Evolutionary conservation across 1,140 invertebrate genomes (phyloP), one percentile per base, ranked within the genome.

Genomic region (Drosophila repletoides): DNA sequence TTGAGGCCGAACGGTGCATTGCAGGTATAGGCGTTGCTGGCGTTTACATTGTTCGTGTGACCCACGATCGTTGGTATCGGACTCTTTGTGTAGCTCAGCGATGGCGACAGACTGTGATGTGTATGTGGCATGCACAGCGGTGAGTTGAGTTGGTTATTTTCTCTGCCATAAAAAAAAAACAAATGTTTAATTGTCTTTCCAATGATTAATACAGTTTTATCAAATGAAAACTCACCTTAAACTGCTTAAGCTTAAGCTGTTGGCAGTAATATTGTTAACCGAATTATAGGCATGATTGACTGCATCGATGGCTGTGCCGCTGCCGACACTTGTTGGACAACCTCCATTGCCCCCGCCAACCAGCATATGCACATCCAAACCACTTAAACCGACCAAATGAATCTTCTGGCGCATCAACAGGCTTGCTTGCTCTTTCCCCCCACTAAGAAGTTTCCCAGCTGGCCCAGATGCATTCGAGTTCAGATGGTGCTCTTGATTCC

Each of bases 381-480:
- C 75, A 40, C 64, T 60, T 5, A 73, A 52, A 7, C 56, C 67
- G n/a, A n/a, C n/a, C 10, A 84, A 65, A 51, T 83, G 79, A 59
- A 83, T 65, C 52, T 88, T 89, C 12, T 89, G 88, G 26, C 84
- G 79, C 67, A 76, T 55, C 49, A 68, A 63, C 91, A 92, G 15
- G 89, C 90, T 69, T 67, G 59, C 91, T 91, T 77, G 90, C 26
- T 87, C 81, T 65, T 90, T 90, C 12, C 77, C 43, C 17, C 70
- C 55, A 6, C 51, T 31, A 4, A 79, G 33, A 14, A 63, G 55
- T 29, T 75, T 75, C 1, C 72, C 68, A 34, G 92, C 91, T 40
- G 93, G 92, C 48, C 91, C 92, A 6, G 92, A 91, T 53, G 93
- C 91, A 89, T 93, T 93, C 72, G 89, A 90, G 59, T 90, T 90